These are phyloP conservation scores for Achlya flavicornis DNA, from an alignment of 2,888 invertebrate genomes.

Conservation along the genomic window DNA sequence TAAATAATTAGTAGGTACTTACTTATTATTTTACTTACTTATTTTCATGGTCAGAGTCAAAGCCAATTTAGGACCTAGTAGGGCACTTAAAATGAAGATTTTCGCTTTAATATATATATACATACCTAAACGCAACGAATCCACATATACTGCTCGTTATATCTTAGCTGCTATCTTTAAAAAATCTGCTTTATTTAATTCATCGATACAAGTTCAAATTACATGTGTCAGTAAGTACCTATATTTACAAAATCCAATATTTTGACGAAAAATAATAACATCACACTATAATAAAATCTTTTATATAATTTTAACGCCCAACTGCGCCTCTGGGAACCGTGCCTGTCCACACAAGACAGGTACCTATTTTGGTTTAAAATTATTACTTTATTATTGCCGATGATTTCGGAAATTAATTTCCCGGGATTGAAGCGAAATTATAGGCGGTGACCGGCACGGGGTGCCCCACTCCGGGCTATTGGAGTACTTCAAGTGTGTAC, in stretches of 20 bases:
- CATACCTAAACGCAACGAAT: too few relatives aligned
- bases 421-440: conserved; percentile 75
- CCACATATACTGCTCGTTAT: too few relatives aligned
- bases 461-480: conserved; percentile 19
- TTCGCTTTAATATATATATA: too few relatives aligned
- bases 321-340: conserved; percentile 56
- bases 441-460: conserved; percentile 47
- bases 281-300: not conserved
- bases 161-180: too few relatives aligned
- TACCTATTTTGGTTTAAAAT: conserved; percentile 74
- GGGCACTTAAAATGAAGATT: too few relatives aligned
- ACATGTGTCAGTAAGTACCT: not conserved
- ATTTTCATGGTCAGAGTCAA: too few relatives aligned
- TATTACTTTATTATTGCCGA: conserved; percentile 80
- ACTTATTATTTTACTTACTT: too few relatives aligned
- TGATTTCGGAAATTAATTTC: conserved; percentile 81
- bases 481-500: conserved; percentile 11
- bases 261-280: not conserved
- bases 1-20: too few relatives aligned
- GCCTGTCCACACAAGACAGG: conserved; percentile 58
- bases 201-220: too few relatives aligned
- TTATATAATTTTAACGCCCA: conserved; percentile 5
- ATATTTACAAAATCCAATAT: conserved; percentile 1
- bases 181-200: too few relatives aligned
- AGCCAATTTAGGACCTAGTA: too few relatives aligned